Base-by-base conservation (phyloP, 2,888 invertebrate genomes). In the Pammene aurita region DNA sequence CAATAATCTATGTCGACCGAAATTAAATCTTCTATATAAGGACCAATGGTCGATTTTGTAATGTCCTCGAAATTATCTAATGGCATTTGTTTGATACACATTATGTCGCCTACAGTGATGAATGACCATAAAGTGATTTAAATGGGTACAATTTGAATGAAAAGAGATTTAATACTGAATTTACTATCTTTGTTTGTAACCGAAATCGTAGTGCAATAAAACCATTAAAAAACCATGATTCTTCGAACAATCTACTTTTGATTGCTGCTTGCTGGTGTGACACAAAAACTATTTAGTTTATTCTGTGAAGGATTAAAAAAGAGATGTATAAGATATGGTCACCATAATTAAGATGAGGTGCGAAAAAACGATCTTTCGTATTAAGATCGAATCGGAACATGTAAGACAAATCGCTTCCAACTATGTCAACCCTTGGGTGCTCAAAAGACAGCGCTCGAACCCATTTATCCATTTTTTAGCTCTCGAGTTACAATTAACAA, bases 381-480 rank as follows among this genome's bases (percentile, higher is more conserved):
- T 84, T 78, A 80, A 89, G 88, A 90, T 89, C 80, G 79, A 85
- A 90, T 88, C 88, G 80, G 77, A 78, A 81, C 78, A 84, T 86
- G 86, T 87, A 88, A 89, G 90, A 91, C 90, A 91, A 91, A 92
- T 91, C 86, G 86, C 80, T 84, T 75, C 78, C 81, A 83, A 85
- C 82, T 84, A 82, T 90, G 90, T 91, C 90, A 90, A 86, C 88
- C 84, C 79, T 82, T 83, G 85, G 87, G 84, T 85, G 85, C 86
- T 85, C 80, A 80, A 82, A 83, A 79, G 79, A 80, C 77, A 79
- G 80, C 84, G 78, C 77, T 78, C 72, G 72, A 75, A 72, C 78
- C 83, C 87, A 90, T 88, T 90, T 88, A 89, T 85, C 83, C 81
- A 78, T 89, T 90, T 92, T 91, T 90, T 90, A 85, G 80, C 74